Base-by-base conservation (phyloP, 1,140 invertebrate species). In the Zaprionus davidi region DNA sequence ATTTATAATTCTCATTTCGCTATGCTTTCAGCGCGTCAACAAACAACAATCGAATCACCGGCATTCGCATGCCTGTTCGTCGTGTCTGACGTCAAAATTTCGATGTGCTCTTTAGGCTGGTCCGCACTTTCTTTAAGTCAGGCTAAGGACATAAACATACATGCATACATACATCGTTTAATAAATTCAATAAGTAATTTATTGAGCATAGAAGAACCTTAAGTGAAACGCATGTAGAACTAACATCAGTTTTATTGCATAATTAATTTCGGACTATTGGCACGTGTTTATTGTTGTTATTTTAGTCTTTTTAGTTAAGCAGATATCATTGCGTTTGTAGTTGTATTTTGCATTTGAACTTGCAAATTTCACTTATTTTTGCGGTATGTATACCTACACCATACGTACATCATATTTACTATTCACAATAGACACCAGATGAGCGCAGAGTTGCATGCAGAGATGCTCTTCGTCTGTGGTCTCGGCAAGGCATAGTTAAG, bases 1-100 rank as follows among this genome's bases (percentile, higher is more conserved):
- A 87, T 87, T 87, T 87, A 84, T 87, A 87, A 87, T 81, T 90
- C 79, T 78, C 58, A 67, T 82, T 66, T 78, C 65, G 63, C 66
- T 66, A 58, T 66, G 72, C 67, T 78, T 76, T 70, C 63, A 77
- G 70, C 77, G 69, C 65, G 78, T 73, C 75, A 85, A 76, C 79
- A 80, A 64, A 51, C 51, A 67, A 74, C 20, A 74, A 31, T 41
- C 69, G 24, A 34, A 64, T 28, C 49, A 46, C 51, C 79, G 79
- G 76, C 78, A 85, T 76, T 83, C 71, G 79, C 71, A 76, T 81
- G 68, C 67, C 84, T 11, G 71, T 13, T 13, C 20, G 7, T 12
- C 20, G 46, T 13, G 64, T 73, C 77, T 86, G 73, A 62, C 66
- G 62, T 53, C 62, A 71, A 44, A 38, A 66, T 66, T 67, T 31